Conservation (phyloP, 2,797 vertebrate species). For the Chanos chanos region DNA sequence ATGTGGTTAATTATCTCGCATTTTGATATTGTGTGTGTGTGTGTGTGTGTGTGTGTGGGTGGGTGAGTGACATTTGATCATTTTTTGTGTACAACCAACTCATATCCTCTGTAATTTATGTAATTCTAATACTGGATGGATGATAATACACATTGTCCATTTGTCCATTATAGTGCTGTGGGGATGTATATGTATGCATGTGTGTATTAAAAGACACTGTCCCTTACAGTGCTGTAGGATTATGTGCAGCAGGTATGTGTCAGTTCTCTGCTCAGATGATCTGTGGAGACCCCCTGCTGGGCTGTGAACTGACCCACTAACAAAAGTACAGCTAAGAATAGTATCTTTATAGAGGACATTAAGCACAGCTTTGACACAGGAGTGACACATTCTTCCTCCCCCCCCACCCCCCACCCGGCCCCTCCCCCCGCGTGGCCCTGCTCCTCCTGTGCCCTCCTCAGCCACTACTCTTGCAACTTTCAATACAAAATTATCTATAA, state of each 20-base stretch:
- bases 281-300: background rate
- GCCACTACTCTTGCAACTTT: too few species aligned
- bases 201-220: background rate
- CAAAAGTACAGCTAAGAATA: conserved; percentile 21
- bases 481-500: too few species aligned
- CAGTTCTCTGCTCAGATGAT: conserved; percentile 11
- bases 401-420: too few species aligned
- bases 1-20: background rate
- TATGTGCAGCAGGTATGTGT: background rate
- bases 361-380: too few species aligned
- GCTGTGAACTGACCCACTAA: conserved; percentile 9
- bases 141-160: too few species aligned
- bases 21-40: background rate
- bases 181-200: background rate
- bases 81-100: too few species aligned
- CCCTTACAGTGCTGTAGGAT: conserved; percentile 11
- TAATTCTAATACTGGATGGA: too few species aligned
- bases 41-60: background rate
- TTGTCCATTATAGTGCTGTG: conserved; percentile 8
- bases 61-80: background rate
- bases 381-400: too few species aligned
- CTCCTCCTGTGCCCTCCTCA: too few species aligned
- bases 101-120: too few species aligned
- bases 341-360: background rate
- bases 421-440: too few species aligned